Conservation (phyloP, 2,113 vertebrate species). For the Cynoglossus semilaevis region DNA sequence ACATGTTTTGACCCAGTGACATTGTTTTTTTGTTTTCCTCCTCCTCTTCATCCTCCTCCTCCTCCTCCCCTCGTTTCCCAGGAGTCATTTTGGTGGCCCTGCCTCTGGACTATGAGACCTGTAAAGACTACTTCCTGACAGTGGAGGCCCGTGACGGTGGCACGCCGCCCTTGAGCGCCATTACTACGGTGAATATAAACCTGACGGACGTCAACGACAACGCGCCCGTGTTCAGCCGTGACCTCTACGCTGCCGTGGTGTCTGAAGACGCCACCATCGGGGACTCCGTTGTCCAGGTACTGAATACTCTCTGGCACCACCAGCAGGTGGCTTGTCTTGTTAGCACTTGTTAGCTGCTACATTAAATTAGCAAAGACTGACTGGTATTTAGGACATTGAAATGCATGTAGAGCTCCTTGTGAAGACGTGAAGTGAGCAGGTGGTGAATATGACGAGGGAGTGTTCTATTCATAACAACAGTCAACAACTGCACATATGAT, state of each 20-base stretch:
- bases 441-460: too few species aligned
- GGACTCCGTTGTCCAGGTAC: slow-evolving; percentile 85
- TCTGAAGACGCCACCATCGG: slow-evolving; percentile 87
- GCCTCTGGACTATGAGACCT: slow-evolving; percentile 88
- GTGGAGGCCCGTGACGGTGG: slow-evolving; percentile 94
- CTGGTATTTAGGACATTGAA: too few species aligned
- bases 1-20: too few species aligned
- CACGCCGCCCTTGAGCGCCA: slow-evolving; percentile 84
- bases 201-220: slow-evolving; percentile 97
- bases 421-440: too few species aligned
- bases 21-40: too few species aligned
- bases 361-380: too few species aligned
- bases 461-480: too few species aligned
- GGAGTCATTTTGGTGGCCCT: slow-evolving; percentile 86
- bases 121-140: slow-evolving; percentile 90
- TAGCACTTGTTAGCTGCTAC: too few species aligned
- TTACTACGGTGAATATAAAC: slow-evolving; percentile 89
- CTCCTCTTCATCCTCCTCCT: background rate
- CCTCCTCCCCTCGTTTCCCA: slow-evolving; percentile 41
- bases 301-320: too few species aligned
- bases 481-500: too few species aligned
- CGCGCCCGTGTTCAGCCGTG: slow-evolving; percentile 84
- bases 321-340: too few species aligned
- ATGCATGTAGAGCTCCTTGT: too few species aligned
- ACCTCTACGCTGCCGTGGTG: slow-evolving; percentile 84